Conservation (phyloP, 2,888 invertebrate genomes). For the Cephus rjabovi region DNA sequence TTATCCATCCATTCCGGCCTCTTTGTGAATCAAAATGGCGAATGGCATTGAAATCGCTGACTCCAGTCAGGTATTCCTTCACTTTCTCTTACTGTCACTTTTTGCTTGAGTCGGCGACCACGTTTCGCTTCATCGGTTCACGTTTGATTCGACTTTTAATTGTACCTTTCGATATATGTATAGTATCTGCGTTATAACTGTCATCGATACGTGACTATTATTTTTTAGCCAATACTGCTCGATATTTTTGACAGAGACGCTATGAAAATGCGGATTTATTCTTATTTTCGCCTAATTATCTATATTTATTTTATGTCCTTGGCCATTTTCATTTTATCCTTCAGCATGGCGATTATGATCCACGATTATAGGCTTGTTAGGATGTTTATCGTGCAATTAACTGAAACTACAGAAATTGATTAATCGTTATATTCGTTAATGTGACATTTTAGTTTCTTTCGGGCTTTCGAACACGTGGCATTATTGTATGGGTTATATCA, state of each 20-base stretch:
- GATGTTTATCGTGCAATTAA: not conserved
- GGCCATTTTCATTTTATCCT: not conserved
- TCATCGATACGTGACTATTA: not conserved
- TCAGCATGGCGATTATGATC: not conserved
- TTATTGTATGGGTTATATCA: not conserved
- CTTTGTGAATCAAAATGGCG: slow-evolving; percentile 4
- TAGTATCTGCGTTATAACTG: not conserved
- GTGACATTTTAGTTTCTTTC: not conserved
- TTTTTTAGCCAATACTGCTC: not conserved
- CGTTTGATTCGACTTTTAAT: not conserved
- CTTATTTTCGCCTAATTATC: not conserved
- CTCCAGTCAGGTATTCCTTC: slow-evolving; percentile 18
- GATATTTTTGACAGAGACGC: not conserved
- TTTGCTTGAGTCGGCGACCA: not conserved
- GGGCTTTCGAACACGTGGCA: not conserved
- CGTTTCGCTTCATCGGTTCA: not conserved
- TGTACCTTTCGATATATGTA: not conserved
- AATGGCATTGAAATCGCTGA: slow-evolving; percentile 22
- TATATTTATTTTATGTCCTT: not conserved
- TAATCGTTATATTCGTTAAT: not conserved
- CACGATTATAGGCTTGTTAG: not conserved
- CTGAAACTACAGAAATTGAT: not conserved
- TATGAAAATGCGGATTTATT: not conserved
- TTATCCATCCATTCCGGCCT: not conserved
- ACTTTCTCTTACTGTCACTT: not conserved